Conservation (phyloP, 2,113 vertebrate genomes). For the Gadus chalcogrammus region DNA sequence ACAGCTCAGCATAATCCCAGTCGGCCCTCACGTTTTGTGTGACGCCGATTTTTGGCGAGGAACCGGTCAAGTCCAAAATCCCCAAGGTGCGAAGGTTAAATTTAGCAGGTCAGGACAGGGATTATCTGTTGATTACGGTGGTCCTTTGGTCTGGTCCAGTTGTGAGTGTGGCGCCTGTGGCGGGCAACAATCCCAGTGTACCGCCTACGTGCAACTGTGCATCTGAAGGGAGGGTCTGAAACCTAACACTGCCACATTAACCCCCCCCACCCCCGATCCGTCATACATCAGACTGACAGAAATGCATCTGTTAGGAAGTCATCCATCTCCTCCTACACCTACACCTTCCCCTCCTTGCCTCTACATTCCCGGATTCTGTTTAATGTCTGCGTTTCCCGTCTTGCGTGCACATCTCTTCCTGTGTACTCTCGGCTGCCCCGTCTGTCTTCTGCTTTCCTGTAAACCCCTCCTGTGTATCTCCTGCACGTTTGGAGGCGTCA, state of each 20-base stretch:
- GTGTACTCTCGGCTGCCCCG: background rate
- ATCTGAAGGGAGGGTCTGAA: slow-evolving; percentile 52
- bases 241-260: slow-evolving; percentile 44
- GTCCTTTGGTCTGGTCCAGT: too few relatives aligned
- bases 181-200: too few relatives aligned
- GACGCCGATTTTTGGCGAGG: too few relatives aligned
- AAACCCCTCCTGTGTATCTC: slow-evolving; percentile 20
- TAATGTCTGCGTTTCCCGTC: slow-evolving; percentile 43
- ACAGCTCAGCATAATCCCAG: too few relatives aligned
- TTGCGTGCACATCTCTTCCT: slow-evolving; percentile 25
- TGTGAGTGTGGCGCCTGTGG: too few relatives aligned
- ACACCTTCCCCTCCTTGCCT: slow-evolving; percentile 19
- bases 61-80: too few relatives aligned
- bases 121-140: too few relatives aligned
- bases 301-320: slow-evolving; percentile 67
- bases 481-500: background rate
- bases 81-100: too few relatives aligned
- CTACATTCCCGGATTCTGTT: slow-evolving; percentile 24
- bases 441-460: slow-evolving; percentile 10
- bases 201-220: background rate
- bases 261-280: background rate
- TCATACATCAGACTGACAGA: slow-evolving; percentile 22
- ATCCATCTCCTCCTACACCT: slow-evolving; percentile 51
- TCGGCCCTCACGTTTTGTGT: too few relatives aligned
- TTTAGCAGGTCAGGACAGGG: too few relatives aligned